These are phyloP conservation scores for Myxocyprinus asiaticus DNA, from an alignment of 2,113 vertebrate species.

Conservation along the genomic window DNA sequence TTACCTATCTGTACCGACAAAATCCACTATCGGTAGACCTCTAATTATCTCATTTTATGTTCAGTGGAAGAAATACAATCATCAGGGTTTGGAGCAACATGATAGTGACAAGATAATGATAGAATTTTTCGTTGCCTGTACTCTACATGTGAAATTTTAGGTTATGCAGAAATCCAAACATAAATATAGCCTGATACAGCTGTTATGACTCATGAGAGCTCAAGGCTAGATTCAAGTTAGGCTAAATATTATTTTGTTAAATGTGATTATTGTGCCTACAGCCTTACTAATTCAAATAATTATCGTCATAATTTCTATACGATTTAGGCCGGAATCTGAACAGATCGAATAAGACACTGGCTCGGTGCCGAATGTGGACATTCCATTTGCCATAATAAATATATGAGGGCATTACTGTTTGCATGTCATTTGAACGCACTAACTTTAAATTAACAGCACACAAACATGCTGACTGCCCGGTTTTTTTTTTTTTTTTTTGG, in stretches of 20 bases:
- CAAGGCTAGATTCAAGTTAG: constrained; percentile 12
- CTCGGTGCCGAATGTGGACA: too few relatives aligned
- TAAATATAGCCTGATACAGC: constrained; percentile 19
- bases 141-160: constrained; percentile 3
- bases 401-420: constrained; percentile 20
- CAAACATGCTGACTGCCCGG: constrained; percentile 17
- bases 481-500: constrained; percentile 8
- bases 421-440: constrained; percentile 15
- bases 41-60: too few relatives aligned
- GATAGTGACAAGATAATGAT: too few relatives aligned
- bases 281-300: not conserved
- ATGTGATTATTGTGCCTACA: not conserved
- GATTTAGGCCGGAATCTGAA: too few relatives aligned
- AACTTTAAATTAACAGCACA: too few relatives aligned
- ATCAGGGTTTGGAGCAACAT: too few relatives aligned
- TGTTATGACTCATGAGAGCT: constrained; percentile 33
- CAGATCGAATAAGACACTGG: too few relatives aligned
- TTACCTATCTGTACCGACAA: too few relatives aligned
- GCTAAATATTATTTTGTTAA: not conserved
- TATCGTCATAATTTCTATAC: not conserved
- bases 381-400: too few relatives aligned
- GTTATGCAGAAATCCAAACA: constrained; percentile 28
- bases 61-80: too few relatives aligned
- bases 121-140: too few relatives aligned
- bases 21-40: too few relatives aligned